These are phyloP conservation scores for Temnothorax nylanderi DNA, from an alignment of 1,140 invertebrate species.

Conservation along the genomic window DNA sequence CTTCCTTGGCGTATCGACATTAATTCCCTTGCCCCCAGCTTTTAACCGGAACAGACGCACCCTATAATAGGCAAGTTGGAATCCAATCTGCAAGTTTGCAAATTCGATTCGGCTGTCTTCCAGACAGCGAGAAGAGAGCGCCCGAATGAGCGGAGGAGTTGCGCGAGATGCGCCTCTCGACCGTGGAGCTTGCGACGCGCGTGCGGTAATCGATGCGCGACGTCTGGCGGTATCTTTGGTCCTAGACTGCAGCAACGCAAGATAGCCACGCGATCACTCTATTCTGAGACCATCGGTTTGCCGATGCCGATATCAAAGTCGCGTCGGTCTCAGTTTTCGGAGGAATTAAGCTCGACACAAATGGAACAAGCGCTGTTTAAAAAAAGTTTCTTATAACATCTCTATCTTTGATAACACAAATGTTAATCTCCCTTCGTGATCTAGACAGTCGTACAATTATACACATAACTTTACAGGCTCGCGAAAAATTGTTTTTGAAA, in stretches of 20 bases:
- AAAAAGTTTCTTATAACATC: neutral
- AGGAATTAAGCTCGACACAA: neutral
- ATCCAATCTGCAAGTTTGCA: conserved; percentile 87
- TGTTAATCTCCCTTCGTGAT: neutral
- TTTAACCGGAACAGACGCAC: conserved; percentile 86
- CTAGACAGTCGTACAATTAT: neutral
- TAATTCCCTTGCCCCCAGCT: conserved; percentile 85
- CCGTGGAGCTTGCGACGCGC: conserved; percentile 43
- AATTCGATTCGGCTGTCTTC: conserved; percentile 84
- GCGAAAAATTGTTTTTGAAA: no score
- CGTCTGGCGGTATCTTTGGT: neutral
- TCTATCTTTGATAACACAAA: neutral
- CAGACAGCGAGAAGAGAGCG: conserved; percentile 65
- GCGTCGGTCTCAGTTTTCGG: neutral
- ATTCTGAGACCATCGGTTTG: neutral
- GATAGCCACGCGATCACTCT: neutral
- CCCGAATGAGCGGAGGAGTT: conserved; percentile 58
- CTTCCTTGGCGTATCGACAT: conserved; percentile 85
- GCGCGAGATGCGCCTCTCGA: conserved; percentile 37
- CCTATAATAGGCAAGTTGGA: conserved; percentile 87
- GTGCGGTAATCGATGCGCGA: conserved; percentile 24
- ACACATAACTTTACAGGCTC: no score
- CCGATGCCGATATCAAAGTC: neutral
- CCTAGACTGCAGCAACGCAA: neutral
- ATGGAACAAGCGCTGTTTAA: no score